Base-by-base conservation (phyloP, 2,888 invertebrate species). In the Deroplatys truncata region DNA sequence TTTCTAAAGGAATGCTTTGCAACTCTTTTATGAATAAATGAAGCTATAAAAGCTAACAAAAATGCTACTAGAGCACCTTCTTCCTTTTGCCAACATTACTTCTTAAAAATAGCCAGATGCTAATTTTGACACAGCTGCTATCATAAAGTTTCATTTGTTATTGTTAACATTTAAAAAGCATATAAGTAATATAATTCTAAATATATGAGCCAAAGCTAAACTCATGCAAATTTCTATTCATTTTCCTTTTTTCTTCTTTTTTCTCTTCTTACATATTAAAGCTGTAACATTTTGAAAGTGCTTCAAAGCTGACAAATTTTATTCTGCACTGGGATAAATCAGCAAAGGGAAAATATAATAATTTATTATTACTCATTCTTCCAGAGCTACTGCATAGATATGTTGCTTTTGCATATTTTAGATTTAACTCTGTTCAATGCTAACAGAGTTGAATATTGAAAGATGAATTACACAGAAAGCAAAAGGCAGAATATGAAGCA, bases 371-470 rank as follows among this genome's bases (percentile, higher is more conserved):
- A 43, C 13, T 35, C 35, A 9, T 7, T 43, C 43, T 43, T 43
- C 13, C 43, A 43, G 13, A 43, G 13, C 43, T 43, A 43, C 13
- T 43, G 43, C 43, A 7, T 43, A 43, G 7, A 5, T 43, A 43
- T 13, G 13, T 13, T 43, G 13, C 43, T 43, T 43, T 43, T 13
- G 43, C 43, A 43, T 72, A 72, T 72, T 72, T 20, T 72, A 20
- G 20, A 72, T 72, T 20, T 72, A 72, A 72, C 56, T 72, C 56
- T 72, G 56, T 72, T 16, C 20, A 56, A 16, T 72, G 56, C 25
- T 20, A 72, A 82, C 86, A 86, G 86, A 86, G 87, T 87, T 87
- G 87, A 87, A 87, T 87, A 87, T 83, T 87, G 85, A 25, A 87
- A 82, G 87, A 87, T 83, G 83, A 87, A 83, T 83, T 5, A 87